phyloP scores from a whole-genome alignment of 1,140 invertebrate species.

The Nomia melanderi region DNA sequence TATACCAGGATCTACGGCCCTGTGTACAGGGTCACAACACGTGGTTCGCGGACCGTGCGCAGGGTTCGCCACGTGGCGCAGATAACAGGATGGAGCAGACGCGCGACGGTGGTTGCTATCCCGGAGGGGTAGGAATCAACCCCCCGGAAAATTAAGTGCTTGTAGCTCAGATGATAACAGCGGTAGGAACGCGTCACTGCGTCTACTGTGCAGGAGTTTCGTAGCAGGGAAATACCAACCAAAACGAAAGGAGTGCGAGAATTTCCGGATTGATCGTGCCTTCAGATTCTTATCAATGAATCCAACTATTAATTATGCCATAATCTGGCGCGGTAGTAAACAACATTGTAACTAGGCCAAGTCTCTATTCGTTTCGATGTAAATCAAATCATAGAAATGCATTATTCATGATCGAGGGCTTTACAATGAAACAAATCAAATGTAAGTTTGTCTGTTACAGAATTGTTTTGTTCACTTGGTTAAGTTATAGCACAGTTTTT shows the following conservation, averaged over 20 bases:
- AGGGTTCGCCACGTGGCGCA: conserved; percentile 76
- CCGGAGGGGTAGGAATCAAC: conserved; percentile 73
- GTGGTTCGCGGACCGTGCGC: conserved; percentile 69
- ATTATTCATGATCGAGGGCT: no score
- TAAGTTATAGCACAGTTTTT: no score
- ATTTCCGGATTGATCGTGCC: background rate
- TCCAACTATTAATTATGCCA: no score
- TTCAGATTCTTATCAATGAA: background rate
- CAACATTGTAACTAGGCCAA: no score
- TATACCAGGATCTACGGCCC: conserved; percentile 65
- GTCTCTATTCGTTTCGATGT: no score
- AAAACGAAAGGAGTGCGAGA: conserved; percentile 1
- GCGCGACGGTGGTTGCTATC: conserved; percentile 58
- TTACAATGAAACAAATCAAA: no score
- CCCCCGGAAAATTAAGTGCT: conserved; percentile 81
- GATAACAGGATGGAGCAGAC: conserved; percentile 75
- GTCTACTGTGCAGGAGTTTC: conserved; percentile 47
- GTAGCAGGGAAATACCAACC: conserved; percentile 38
- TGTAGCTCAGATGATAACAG: conserved; percentile 77
- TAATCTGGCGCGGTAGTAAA: no score
- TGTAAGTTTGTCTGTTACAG: no score
- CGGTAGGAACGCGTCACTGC: conserved; percentile 54
- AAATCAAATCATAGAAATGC: no score
- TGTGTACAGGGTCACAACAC: conserved; percentile 67
- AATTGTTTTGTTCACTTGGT: no score